Evolutionary conservation across 2,888 invertebrate genomes (phyloP), one percentile per base, ranked within the genome.

Genomic region (Tetranychus piercei): DNA sequence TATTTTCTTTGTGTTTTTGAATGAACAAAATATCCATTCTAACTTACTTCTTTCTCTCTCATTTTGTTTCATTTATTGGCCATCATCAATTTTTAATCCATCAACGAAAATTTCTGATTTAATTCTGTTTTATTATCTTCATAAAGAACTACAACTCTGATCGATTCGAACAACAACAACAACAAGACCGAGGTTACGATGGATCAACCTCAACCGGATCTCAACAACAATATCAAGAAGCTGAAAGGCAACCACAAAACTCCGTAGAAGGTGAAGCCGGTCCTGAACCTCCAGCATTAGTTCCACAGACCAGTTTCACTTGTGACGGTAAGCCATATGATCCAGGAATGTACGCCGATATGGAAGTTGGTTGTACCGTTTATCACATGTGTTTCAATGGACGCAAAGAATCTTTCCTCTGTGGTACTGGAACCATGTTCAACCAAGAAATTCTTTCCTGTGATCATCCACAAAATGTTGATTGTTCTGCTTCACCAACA

Each of bases 281-380:
- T 15, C 64, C 73, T 20, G 73, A 73, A 69, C 73, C 73, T 5
- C 73, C 73, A 18, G 44, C 67, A 44, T 5, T 67, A 15, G 45
- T 90, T 1, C 92, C 92, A 0, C 86, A 87, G 45, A 92, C 92
- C 22, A 86, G 87, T 78, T 92, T 92, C 83, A 88, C 89, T 3
- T 92, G 92, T 80, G 85, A 87, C 73, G 86, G 88, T 79, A 90
- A 91, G 66, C 91, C 91, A 0, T 88, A 88, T 23, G 77, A 78
- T 72, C 91, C 92, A 2, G 92, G 92, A 78, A 91, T 92, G 88
- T 92, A 92, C 81, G 92, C 92, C n/a, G 91, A 92, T 81, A 88
- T 90, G 1, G 92, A 92, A 82, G 88, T 92, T 78, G 75, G 72
- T 18, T 79, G 79, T 73, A 77, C 78, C 74, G 79, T 78, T 15